A percentile compares a stretch with the other conserved stretches of the same genome.
Evolutionary conservation across 2,888 invertebrate species (phyloP).

Genomic region (Ormyrus rosae): DNA sequence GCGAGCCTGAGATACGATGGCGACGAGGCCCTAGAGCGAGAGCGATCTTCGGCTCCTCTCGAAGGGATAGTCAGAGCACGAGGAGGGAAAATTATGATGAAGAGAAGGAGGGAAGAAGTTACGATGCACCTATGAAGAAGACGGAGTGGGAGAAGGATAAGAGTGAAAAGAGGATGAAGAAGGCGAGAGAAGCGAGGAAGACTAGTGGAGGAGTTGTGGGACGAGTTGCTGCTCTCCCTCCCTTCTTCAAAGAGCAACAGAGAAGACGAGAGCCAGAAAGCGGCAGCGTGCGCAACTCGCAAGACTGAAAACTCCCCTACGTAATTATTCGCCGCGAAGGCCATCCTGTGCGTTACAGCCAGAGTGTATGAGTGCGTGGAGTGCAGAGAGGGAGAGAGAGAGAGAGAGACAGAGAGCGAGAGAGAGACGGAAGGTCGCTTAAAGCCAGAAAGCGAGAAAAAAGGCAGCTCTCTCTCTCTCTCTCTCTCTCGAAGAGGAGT

Average conservation of each 20-base stretch:
- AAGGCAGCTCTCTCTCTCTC: not conserved
- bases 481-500: not conserved
- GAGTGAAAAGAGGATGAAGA: conserved; percentile 13
- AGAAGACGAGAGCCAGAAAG: conserved; percentile 39
- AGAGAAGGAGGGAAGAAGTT: conserved; percentile 22
- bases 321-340: conserved; percentile 72
- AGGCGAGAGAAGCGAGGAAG: conserved; percentile 4
- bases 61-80: conserved; percentile 9
- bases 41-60: not conserved
- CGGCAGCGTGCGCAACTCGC: conserved; percentile 5
- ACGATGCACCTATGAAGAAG: conserved; percentile 17
- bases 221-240: conserved; percentile 27
- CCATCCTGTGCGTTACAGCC: conserved; percentile 68
- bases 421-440: conserved; percentile 43
- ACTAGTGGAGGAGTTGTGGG: conserved; percentile 43
- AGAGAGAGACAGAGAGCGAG: conserved; percentile 7
- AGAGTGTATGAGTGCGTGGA: conserved; percentile 43
- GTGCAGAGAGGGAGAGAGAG: conserved; percentile 28
- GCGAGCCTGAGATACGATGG: not conserved
- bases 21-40: conserved; percentile 21
- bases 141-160: not conserved
- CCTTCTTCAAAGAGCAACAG: not conserved
- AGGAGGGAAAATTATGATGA: conserved; percentile 42
- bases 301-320: conserved; percentile 66
- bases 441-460: conserved; percentile 37